Evolutionary conservation across 1,140 invertebrate genomes (phyloP).

Genomic region (Drosophila nikananu): DNA sequence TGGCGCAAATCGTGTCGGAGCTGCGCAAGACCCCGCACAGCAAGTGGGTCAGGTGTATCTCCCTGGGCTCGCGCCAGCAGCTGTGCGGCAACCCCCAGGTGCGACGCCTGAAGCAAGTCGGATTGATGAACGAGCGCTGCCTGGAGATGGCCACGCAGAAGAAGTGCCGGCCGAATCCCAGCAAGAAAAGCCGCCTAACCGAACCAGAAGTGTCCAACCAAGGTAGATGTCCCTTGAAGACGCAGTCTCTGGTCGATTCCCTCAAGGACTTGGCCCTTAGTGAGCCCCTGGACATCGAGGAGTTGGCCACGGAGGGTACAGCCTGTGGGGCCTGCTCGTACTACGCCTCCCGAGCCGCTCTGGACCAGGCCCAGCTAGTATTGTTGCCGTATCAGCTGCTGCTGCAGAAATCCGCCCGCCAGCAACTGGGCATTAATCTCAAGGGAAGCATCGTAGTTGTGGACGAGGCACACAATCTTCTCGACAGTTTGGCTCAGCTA

Average conservation of each 20-base stretch:
- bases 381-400: constrained; percentile 95
- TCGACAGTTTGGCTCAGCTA: constrained; percentile 95
- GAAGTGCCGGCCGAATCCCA: constrained; percentile 87
- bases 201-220: constrained; percentile 43
- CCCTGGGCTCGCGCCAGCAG: constrained; percentile 96
- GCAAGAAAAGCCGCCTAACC: constrained; percentile 86
- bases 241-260: constrained; percentile 89
- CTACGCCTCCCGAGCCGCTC: constrained; percentile 93
- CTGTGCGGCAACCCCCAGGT: constrained; percentile 96
- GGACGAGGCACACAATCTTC: constrained; percentile 98
- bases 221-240: constrained; percentile 88
- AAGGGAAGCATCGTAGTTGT: constrained; percentile 95
- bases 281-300: constrained; percentile 95
- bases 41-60: constrained; percentile 90
- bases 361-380: constrained; percentile 91
- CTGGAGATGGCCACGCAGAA: constrained; percentile 88
- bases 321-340: constrained; percentile 94
- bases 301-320: constrained; percentile 90
- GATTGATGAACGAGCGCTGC: constrained; percentile 97
- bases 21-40: constrained; percentile 93
- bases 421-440: constrained; percentile 93
- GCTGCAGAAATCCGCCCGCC: constrained; percentile 94
- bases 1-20: constrained; percentile 97
- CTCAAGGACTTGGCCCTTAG: constrained; percentile 89
- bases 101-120: constrained; percentile 90